Conservation (phyloP, 1,140 invertebrate genomes). For the Melitaea cinxia region DNA sequence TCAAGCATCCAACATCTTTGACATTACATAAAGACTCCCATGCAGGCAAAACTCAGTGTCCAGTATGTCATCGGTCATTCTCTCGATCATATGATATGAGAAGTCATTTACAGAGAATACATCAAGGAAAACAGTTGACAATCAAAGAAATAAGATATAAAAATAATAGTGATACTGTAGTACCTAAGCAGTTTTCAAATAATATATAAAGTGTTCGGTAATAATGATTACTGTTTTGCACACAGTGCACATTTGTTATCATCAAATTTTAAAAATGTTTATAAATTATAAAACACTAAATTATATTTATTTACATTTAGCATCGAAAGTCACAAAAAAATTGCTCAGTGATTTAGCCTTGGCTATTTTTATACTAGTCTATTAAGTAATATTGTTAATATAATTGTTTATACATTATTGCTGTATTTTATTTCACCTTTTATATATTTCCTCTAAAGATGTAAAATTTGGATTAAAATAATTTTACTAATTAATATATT, state of each 20-base stretch:
- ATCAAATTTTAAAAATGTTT: constrained; percentile 2
- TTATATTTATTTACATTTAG: constrained; percentile 23
- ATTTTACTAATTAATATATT: too few species aligned
- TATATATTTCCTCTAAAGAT: too few species aligned
- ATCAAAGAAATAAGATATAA: constrained; percentile 78
- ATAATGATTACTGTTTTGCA: constrained; percentile 46
- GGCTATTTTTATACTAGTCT: constrained; percentile 78
- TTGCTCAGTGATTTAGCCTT: constrained; percentile 72
- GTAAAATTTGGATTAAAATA: too few species aligned
- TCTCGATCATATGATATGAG: constrained; percentile 85
- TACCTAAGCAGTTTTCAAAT: constrained; percentile 67
- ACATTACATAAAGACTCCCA: constrained; percentile 89
- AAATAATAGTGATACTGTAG: constrained; percentile 60
- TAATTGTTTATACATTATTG: constrained; percentile 28
- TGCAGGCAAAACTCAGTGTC: constrained; percentile 87
- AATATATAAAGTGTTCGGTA: constrained; percentile 59
- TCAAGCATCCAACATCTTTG: constrained; percentile 89
- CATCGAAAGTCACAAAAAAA: constrained; percentile 64
- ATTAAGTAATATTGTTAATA: constrained; percentile 62
- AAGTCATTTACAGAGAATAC: constrained; percentile 83
- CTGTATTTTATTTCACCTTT: constrained; percentile 13
- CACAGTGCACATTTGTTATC: constrained; percentile 45
- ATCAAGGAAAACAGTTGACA: constrained; percentile 78
- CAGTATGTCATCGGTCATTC: constrained; percentile 84
- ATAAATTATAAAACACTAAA: constrained; percentile 25